Conservation (phyloP, 1,140 invertebrate genomes). For the Parapsyche elsis region DNA sequence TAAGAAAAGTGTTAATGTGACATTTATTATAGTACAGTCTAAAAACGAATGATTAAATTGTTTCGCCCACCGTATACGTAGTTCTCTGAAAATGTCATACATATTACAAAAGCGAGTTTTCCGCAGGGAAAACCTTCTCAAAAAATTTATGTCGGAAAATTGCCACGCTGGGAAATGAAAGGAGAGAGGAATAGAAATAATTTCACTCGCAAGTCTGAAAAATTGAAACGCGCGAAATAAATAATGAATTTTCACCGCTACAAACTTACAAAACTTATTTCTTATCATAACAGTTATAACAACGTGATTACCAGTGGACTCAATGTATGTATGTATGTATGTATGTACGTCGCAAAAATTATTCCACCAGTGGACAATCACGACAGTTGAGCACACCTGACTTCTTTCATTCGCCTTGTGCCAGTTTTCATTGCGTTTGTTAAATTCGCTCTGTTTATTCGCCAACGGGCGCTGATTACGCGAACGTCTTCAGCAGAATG, state of each 20-base stretch:
- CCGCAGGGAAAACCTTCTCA: not conserved
- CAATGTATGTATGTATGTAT: no score
- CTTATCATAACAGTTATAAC: no score
- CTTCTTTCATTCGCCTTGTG: not conserved
- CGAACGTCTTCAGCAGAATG: slow-evolving; percentile 1
- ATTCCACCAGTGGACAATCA: no score
- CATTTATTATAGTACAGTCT: no score
- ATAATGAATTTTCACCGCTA: not conserved
- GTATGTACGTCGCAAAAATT: no score
- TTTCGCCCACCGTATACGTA: not conserved
- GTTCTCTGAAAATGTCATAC: not conserved
- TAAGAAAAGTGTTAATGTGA: no score
- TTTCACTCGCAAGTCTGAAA: not conserved
- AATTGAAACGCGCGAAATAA: not conserved
- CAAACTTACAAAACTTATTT: no score
- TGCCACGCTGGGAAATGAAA: slow-evolving; percentile 1
- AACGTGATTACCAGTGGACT: no score
- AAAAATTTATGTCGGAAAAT: slow-evolving; percentile 5
- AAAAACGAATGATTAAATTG: no score
- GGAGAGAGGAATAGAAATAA: slow-evolving; percentile 1
- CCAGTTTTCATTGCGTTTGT: slow-evolving; percentile 2
- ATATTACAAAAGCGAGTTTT: not conserved
- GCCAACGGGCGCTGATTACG: not conserved
- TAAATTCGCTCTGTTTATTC: slow-evolving; percentile 1
- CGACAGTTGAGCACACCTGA: not conserved